Base-by-base conservation (phyloP, 2,113 vertebrate species). In the Noturus placidus region DNA sequence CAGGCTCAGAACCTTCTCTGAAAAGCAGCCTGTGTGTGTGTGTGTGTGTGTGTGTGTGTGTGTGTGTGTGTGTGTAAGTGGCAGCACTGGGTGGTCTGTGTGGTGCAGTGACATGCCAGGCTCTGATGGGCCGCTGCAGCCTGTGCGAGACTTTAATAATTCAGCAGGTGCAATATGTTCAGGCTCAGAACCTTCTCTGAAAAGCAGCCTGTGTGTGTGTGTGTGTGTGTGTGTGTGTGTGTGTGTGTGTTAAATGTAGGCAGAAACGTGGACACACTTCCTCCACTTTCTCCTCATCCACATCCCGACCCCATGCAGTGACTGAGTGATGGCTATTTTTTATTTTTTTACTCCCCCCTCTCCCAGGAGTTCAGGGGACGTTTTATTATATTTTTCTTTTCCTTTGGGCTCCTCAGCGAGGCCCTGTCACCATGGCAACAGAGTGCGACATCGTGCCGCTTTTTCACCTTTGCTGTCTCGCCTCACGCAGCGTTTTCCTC, bases 131-230 rank as follows among this genome's bases (percentile, higher is more conserved):
- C 95, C 96, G 92, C 92, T 97, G 95, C 95, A 96, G 94, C 93
- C 95, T 96, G 96, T 94, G 94, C 93, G 57, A 93, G 88, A 87
- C 90, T 92, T 97, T 95, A 97, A 98, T 98, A 95, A 98, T 98
- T 97, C 93, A 98, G 93, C 91, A 93, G 93, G 94, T 95, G 94
- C 93, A 95, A 94, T 95, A 94, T 96, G 95, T 95, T 96, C 94
- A 94, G 92, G 93, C 90, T 88, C 87, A 81, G 86, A 86, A 84
- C 92, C 90, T 91, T 89, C 89, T 82, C 77, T 92, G 94, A 94
- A 52, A n/a, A 52, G 33, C 77, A 56, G 77, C 17, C 50, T 80
- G n/a, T 5, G 2, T 20, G 19, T 56, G 27, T 46, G 17, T 77
- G 42, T 77, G 42, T 77, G 74, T 77, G 74, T 79, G 76, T 78